Percentiles rank a stretch among this genome's conserved stretches.
Evolutionary conservation across 1,140 invertebrate genomes (phyloP).

Genomic region (Diabrotica undecimpunctata): DNA sequence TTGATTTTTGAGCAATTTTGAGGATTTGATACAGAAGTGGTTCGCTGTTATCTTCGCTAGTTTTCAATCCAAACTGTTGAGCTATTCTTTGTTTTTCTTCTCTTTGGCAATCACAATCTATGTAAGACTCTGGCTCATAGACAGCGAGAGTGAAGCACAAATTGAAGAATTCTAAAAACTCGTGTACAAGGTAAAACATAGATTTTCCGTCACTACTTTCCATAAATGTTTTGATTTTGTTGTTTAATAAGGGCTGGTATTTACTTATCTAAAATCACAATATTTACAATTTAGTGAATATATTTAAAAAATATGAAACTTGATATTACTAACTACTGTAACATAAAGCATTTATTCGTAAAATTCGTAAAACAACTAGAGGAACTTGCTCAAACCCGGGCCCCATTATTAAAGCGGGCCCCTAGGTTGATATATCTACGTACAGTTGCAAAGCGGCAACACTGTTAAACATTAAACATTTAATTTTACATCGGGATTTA

Average conservation of each 20-base stretch:
- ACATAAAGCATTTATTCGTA: too few species aligned
- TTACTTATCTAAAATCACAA: constrained; percentile 47
- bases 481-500: too few species aligned
- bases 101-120: constrained; percentile 55
- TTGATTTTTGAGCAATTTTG: constrained; percentile 33
- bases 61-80: constrained; percentile 53
- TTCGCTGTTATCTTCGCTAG: constrained; percentile 28
- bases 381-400: too few species aligned
- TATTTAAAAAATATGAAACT: neutral
- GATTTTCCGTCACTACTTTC: constrained; percentile 59
- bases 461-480: too few species aligned
- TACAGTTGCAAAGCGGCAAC: too few species aligned
- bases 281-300: neutral
- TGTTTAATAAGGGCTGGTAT: constrained; percentile 60
- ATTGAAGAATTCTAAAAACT: constrained; percentile 70
- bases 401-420: too few species aligned
- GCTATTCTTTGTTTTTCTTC: constrained; percentile 53
- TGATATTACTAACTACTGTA: constrained; percentile 15
- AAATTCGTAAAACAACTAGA: too few species aligned
- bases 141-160: constrained; percentile 66
- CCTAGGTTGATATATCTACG: too few species aligned
- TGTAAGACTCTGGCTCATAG: constrained; percentile 66
- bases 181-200: constrained; percentile 62
- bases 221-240: constrained; percentile 61
- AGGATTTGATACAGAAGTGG: constrained; percentile 41